phyloP scores from a whole-genome alignment of 2,113 vertebrate species.

The Pogonocichla stellata region DNA sequence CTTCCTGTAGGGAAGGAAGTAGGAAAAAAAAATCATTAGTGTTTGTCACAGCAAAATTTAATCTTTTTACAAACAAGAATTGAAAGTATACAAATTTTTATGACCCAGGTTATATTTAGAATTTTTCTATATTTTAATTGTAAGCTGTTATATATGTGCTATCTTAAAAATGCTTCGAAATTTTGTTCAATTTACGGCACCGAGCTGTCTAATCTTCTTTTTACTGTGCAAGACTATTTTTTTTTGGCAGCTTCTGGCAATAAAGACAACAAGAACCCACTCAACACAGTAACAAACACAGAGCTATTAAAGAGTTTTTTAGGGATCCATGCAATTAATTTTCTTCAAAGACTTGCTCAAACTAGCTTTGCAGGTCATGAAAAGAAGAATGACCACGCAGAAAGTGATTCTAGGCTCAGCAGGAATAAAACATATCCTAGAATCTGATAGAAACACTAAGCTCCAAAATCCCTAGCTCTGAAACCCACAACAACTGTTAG shows the following conservation, averaged over 20 bases:
- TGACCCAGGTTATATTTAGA: neutral
- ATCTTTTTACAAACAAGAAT: neutral
- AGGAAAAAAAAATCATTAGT: neutral
- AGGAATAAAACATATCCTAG: neutral
- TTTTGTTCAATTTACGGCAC: neutral
- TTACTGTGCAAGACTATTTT: neutral
- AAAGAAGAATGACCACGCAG: neutral
- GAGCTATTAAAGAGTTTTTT: neutral
- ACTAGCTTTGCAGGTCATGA: neutral
- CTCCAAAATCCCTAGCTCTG: neutral
- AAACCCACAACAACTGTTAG: neutral
- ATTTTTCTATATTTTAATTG: slow-evolving; percentile 4
- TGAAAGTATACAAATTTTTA: neutral
- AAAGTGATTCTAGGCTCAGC: neutral
- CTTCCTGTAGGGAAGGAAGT: neutral
- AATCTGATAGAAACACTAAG: neutral
- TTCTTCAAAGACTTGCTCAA: neutral
- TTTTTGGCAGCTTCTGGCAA: slow-evolving; percentile 2
- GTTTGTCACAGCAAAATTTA: neutral
- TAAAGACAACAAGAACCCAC: neutral
- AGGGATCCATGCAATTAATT: neutral
- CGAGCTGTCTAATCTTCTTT: neutral
- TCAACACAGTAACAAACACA: neutral
- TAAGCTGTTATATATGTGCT: neutral
- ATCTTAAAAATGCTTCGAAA: neutral